Evolutionary conservation across 2,888 invertebrate genomes (phyloP).

Genomic region (Aelia acuminata): DNA sequence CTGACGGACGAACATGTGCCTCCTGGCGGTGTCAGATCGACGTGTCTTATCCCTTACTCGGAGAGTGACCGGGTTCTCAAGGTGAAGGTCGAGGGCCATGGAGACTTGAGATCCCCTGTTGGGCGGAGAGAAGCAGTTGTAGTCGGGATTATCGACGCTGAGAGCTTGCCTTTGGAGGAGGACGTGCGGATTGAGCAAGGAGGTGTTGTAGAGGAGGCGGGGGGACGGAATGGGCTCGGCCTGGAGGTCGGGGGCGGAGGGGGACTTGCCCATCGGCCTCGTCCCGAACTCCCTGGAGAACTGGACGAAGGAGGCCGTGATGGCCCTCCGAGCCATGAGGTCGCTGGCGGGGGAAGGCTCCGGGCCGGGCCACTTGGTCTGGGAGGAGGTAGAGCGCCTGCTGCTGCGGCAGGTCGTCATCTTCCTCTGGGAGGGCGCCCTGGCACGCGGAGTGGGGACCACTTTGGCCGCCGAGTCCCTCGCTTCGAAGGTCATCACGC

Average conservation of each 20-base stretch:
- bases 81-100: constrained; percentile 83
- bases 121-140: constrained; percentile 67
- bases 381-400: constrained; percentile 68
- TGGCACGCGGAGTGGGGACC: constrained; percentile 77
- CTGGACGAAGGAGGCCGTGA: constrained; percentile 72
- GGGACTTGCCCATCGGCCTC: constrained; percentile 70
- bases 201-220: constrained; percentile 67
- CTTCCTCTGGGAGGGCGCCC: constrained; percentile 61
- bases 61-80: constrained; percentile 75
- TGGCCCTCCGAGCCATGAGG: constrained; percentile 68
- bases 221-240: constrained; percentile 68
- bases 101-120: constrained; percentile 74
- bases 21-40: constrained; percentile 78
- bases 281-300: constrained; percentile 71
- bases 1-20: constrained; percentile 83
- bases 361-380: constrained; percentile 62
- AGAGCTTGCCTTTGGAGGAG: constrained; percentile 83
- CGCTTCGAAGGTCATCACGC: constrained; percentile 98
- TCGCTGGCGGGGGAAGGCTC: constrained; percentile 67
- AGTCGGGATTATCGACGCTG: constrained; percentile 80
- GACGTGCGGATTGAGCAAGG: constrained; percentile 75
- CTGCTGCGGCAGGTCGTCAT: constrained; percentile 70
- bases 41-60: constrained; percentile 73
- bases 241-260: constrained; percentile 75
- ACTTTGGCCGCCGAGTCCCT: constrained; percentile 94